Percentiles rank a stretch among this genome's conserved stretches.
Evolutionary conservation across 1,140 invertebrate genomes (phyloP).

Genomic region (Musca vetustissima): DNA sequence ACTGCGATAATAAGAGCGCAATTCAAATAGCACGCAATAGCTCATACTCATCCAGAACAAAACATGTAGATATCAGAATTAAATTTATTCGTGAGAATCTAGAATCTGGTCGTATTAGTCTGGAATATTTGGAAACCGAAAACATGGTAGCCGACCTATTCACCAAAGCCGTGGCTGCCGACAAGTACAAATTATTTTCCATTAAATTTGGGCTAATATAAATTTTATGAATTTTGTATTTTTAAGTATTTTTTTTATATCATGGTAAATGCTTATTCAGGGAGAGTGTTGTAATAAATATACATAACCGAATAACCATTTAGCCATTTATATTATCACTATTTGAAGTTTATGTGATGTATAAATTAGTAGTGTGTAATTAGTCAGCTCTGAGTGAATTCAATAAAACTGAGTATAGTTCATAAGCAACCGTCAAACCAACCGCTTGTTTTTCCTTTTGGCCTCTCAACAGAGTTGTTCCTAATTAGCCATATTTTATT

Average conservation of each 20-base stretch:
- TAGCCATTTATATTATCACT: no score
- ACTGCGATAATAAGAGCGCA: conserved; percentile 37
- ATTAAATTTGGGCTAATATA: neutral
- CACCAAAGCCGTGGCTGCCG: neutral
- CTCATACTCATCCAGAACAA: conserved; percentile 31
- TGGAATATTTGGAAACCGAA: neutral
- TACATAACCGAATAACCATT: no score
- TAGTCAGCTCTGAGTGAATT: no score
- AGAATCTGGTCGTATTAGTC: no score
- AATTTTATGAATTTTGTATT: no score
- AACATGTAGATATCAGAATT: conserved; percentile 39
- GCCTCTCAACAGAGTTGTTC: no score
- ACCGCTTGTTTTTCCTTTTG: no score
- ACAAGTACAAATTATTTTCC: neutral
- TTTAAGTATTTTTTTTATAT: neutral
- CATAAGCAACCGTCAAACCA: no score
- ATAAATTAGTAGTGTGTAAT: no score
- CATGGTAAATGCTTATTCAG: neutral
- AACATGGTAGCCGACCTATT: neutral
- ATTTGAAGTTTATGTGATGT: no score
- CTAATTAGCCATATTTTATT: no score
- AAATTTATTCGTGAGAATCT: conserved; percentile 7
- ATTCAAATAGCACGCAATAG: conserved; percentile 33
- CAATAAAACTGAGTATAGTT: no score
- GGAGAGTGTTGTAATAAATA: neutral